These are phyloP conservation scores for Euwallacea fornicatus DNA, from an alignment of 1,140 invertebrate species.

Conservation along the genomic window DNA sequence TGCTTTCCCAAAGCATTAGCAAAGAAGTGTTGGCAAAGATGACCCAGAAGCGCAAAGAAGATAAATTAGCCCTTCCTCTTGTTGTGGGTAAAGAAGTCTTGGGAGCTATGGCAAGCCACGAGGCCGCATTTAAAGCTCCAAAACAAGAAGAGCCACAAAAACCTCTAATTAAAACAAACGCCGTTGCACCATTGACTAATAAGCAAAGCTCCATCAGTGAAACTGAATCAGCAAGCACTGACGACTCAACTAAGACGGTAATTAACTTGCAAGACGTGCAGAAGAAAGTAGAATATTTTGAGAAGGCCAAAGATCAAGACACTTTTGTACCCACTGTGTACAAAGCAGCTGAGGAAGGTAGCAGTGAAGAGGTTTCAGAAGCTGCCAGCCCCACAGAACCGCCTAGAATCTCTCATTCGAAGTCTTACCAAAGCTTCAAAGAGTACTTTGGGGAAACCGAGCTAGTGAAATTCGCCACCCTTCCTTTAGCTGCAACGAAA, in stretches of 20 bases:
- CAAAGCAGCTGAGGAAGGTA: slow-evolving; percentile 56
- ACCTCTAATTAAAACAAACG: slow-evolving; percentile 42
- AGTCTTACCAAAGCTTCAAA: slow-evolving; percentile 74
- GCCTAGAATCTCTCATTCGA: slow-evolving; percentile 57
- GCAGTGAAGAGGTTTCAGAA: slow-evolving; percentile 18
- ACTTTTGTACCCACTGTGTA: slow-evolving; percentile 57
- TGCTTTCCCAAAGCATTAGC: slow-evolving; percentile 69
- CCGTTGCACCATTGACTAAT: slow-evolving; percentile 14
- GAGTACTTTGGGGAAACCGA: slow-evolving; percentile 75
- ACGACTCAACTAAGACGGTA: slow-evolving; percentile 67
- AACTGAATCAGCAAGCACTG: slow-evolving; percentile 69
- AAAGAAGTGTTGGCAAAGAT: slow-evolving; percentile 71
- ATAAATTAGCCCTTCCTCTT: slow-evolving; percentile 56
- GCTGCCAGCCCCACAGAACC: background rate
- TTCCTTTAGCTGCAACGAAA: slow-evolving; percentile 48
- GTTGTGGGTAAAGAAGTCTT: slow-evolving; percentile 65
- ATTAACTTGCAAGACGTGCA: slow-evolving; percentile 65
- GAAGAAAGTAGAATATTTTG: slow-evolving; percentile 79
- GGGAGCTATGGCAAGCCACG: slow-evolving; percentile 64
- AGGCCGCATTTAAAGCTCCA: slow-evolving; percentile 48
- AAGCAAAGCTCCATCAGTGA: slow-evolving; percentile 59
- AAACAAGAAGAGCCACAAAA: slow-evolving; percentile 51
- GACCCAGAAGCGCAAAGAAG: slow-evolving; percentile 46
- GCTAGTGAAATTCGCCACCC: slow-evolving; percentile 48
- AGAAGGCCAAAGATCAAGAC: slow-evolving; percentile 61